phyloP scores from a whole-genome alignment of 2,113 vertebrate genomes.

The Cyprinodon tularosa region DNA sequence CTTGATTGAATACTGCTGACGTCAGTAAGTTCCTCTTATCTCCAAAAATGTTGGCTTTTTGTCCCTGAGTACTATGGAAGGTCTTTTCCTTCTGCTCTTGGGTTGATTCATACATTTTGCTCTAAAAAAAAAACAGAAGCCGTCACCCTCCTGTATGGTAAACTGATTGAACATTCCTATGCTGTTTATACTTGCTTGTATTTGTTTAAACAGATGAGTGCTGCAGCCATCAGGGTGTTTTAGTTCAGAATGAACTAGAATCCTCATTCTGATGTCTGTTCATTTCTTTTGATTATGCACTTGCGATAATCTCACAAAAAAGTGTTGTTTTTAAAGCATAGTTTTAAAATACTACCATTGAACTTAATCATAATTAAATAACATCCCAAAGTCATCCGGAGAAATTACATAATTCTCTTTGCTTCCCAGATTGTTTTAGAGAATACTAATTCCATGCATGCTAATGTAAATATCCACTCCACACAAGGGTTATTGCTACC shows the following conservation, averaged over 20 bases:
- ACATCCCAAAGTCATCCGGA: not conserved
- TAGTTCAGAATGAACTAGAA: not conserved
- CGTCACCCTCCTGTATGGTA: not conserved
- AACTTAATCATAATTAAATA: not conserved
- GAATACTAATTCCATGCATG: conserved; percentile 4
- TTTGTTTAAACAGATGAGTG: not conserved
- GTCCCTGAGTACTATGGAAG: not conserved
- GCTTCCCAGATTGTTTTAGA: not conserved
- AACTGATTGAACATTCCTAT: not conserved
- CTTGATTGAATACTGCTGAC: too few species aligned
- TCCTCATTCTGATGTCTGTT: not conserved
- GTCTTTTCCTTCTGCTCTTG: not conserved
- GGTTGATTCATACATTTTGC: not conserved
- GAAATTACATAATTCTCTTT: not conserved
- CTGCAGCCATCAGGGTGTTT: not conserved
- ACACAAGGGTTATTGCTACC: conserved; percentile 17
- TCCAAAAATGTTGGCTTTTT: too few species aligned
- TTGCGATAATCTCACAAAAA: not conserved
- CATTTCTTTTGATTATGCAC: not conserved
- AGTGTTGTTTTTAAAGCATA: not conserved
- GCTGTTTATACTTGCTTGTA: not conserved
- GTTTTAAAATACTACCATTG: not conserved
- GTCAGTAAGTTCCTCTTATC: too few species aligned
- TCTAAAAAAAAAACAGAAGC: not conserved
- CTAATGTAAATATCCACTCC: conserved; percentile 32